Evolutionary conservation across 53 echinoderm and acorn worm species (phyloP), one percentile per base, ranked within the genome.

Genomic region (Astropecten irregularis): DNA sequence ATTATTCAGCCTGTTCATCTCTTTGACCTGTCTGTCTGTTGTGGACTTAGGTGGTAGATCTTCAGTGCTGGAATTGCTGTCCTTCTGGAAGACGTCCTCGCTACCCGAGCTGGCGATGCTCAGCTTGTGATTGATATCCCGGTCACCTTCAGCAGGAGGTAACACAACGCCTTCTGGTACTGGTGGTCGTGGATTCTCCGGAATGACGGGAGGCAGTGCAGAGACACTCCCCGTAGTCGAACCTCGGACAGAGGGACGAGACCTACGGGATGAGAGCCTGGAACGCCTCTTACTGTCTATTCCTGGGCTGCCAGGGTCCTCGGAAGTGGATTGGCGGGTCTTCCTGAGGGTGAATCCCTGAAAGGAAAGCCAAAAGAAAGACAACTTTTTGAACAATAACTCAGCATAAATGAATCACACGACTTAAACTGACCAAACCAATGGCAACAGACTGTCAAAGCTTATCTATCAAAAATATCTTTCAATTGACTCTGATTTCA

Each of bases 321-420:
- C 40, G 0, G 74, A 54, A 35, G 9, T 15, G 16, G 76, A 76
- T 40, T 54, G 76, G 8, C 65, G 65, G 10, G 76, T 76, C 76
- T 76, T 76, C 58, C 40, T 76, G 25, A 76, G 57, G 18, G 56
- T 1, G 22, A 76, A 76, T 76, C 76, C 76, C 76, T 76, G 13
- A 3, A 2, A n/a, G n/a, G n/a, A n/a, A n/a, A n/a, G n/a, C n/a
- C n/a, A n/a, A n/a, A n/a, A n/a, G n/a, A n/a, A n/a, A n/a, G n/a
- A n/a, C n/a, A n/a, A n/a, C n/a, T n/a, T n/a, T n/a, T n/a, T n/a
- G n/a, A n/a, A n/a, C n/a, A n/a, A n/a, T n/a, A n/a, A n/a, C n/a
- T n/a, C n/a, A n/a, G n/a, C n/a, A n/a, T n/a, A n/a, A n/a, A n/a
- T n/a, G n/a, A n/a, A n/a, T n/a, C n/a, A n/a, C n/a, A n/a, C n/a